phyloP scores from a whole-genome alignment of 2,113 vertebrate genomes.

The Takifugu flavidus region DNA sequence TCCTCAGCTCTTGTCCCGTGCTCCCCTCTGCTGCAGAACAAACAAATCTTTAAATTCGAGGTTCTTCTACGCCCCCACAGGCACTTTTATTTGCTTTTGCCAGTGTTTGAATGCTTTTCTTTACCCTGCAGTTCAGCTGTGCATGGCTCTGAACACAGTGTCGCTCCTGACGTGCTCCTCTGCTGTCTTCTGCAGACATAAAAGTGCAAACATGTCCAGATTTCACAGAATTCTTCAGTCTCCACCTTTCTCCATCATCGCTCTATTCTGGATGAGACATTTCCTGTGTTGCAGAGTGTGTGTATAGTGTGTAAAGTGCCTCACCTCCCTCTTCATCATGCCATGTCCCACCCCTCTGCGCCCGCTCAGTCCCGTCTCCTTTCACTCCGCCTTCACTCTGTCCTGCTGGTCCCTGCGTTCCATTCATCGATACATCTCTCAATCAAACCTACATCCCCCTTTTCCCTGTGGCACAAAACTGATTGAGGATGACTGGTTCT shows the following conservation, averaged over 20 bases:
- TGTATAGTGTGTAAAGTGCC: slow-evolving; percentile 26
- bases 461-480: slow-evolving; percentile 97
- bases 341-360: background rate
- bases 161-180: slow-evolving; percentile 2
- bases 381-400: slow-evolving; percentile 8
- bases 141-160: slow-evolving; percentile 49
- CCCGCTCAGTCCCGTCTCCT: slow-evolving; percentile 6
- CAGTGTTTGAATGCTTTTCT: slow-evolving; percentile 36
- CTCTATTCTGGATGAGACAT: slow-evolving; percentile 11
- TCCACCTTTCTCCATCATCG: slow-evolving; percentile 5
- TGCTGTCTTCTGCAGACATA: background rate
- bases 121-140: slow-evolving; percentile 30
- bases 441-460: slow-evolving; percentile 30
- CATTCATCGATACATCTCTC: slow-evolving; percentile 45
- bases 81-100: slow-evolving; percentile 11
- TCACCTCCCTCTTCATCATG: slow-evolving; percentile 9
- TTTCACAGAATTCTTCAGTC: slow-evolving; percentile 12
- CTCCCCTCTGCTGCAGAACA: background rate
- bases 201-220: background rate
- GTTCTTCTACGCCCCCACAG: slow-evolving; percentile 9
- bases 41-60: slow-evolving; percentile 7
- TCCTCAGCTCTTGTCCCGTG: background rate
- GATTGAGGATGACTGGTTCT: slow-evolving; percentile 99
- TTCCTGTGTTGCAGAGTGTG: slow-evolving; percentile 11
- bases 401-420: slow-evolving; percentile 21